phyloP scores from a whole-genome alignment of 2,113 vertebrate genomes.

The Heterotis niloticus region DNA sequence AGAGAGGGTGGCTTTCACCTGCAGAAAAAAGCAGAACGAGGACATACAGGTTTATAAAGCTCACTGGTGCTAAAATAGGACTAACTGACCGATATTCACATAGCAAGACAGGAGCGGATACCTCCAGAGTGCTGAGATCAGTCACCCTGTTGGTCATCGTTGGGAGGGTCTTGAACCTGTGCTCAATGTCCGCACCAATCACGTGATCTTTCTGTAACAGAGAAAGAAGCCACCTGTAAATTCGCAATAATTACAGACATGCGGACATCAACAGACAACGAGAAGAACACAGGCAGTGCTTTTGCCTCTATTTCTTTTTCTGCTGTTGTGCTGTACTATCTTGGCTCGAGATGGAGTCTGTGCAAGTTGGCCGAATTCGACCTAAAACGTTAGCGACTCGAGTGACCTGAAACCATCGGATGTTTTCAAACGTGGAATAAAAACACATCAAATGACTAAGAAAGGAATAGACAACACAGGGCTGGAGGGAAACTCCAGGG shows the following conservation, averaged over 20 bases:
- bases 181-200: conserved; percentile 59
- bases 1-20: conserved; percentile 68
- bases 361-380: conserved; percentile 60
- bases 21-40: conserved; percentile 37
- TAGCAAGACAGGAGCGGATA: conserved; percentile 33
- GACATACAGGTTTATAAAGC: conserved; percentile 19
- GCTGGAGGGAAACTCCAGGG: conserved; percentile 72
- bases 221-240: conserved; percentile 43
- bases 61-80: background rate
- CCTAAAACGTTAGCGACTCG: conserved; percentile 66
- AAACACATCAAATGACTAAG: conserved; percentile 69
- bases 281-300: conserved; percentile 49
- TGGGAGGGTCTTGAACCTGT: conserved; percentile 70
- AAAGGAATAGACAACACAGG: conserved; percentile 63
- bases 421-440: conserved; percentile 69
- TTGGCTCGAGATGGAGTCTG: conserved; percentile 50
- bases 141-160: conserved; percentile 66
- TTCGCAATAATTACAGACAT: conserved; percentile 39
- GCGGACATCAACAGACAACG: conserved; percentile 48
- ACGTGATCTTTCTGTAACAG: conserved; percentile 66
- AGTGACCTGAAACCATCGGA: conserved; percentile 71
- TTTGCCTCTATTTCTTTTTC: background rate
- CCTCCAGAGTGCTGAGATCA: conserved; percentile 69
- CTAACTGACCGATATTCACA: background rate
- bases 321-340: background rate